Evolutionary conservation across 1,140 invertebrate species (phyloP), one percentile per base, ranked within the genome.

Genomic region (Drosophila albomicans): DNA sequence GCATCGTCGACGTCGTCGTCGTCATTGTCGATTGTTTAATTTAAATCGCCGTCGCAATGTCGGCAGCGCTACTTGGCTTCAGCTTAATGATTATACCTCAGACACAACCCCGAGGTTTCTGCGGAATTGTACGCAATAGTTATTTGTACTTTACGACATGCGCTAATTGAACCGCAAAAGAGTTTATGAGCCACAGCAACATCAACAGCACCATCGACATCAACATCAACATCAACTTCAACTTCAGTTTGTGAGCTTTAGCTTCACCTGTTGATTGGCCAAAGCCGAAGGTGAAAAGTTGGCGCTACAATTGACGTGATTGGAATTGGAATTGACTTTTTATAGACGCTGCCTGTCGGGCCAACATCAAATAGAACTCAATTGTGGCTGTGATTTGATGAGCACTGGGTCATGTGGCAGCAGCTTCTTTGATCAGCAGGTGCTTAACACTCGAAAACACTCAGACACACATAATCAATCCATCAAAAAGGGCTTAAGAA

Each of bases 81-180:
- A 79, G 76, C 73, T 82, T 78, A 79, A 82, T 85, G 78, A 85
- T 81, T 85, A 80, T 81, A 54, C 56, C 61, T 66, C 30, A 66
- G 54, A 52, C 54, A 25, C 45, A 54, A 63, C 35, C 54, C 32
- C 61, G 59, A 67, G 66, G 67, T 64, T 82, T 82, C 77, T 56
- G 67, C 75, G 64, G 77, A 78, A 75, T 79, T 73, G 74, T 87
- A 81, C 78, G 78, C 78, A 89, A 88, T 89, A 85, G 75, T 81
- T 88, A 89, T 86, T 87, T 88, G 84, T 88, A 89, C 73, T 89
- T 88, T 89, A 88, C 84, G 84, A 88, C 80, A 88, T 81, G 82
- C 68, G 82, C 82, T 87, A 87, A 87, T 87, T 87, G 82, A 79
- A 77, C 75, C 79, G 63, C 76, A 79, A 66, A 74, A 73, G 84